A percentile compares a stretch with the other conserved stretches of the same genome.
Evolutionary conservation across 2,113 vertebrate species (phyloP).

Genomic region (Myotis davidii): DNA sequence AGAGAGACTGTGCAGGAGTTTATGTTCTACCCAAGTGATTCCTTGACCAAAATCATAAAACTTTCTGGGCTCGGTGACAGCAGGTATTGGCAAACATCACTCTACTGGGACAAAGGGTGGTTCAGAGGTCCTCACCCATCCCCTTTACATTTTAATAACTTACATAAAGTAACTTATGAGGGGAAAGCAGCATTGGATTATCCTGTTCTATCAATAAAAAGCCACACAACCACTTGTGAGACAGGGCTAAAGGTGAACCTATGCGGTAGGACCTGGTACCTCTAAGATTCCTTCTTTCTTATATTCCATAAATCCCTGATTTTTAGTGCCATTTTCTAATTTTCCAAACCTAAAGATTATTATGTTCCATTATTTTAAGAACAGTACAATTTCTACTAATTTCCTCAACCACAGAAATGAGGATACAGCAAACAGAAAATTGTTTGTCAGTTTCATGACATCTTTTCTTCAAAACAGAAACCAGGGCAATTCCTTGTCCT

Average conservation of each 20-base stretch:
- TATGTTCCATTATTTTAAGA: background rate
- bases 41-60: background rate
- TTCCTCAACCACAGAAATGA: background rate
- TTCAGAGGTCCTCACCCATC: background rate
- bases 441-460: background rate
- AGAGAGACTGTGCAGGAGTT: background rate
- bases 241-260: background rate
- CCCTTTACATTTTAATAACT: background rate
- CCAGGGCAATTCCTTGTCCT: background rate
- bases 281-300: background rate
- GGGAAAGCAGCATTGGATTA: background rate
- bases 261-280: background rate
- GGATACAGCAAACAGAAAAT: background rate
- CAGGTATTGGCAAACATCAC: background rate
- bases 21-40: background rate
- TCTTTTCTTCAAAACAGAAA: conserved; percentile 41
- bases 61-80: background rate
- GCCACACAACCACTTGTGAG: background rate
- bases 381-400: background rate
- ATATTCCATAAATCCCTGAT: background rate
- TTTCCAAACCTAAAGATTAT: conserved; percentile 45
- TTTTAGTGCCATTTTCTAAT: background rate
- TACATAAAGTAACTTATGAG: background rate
- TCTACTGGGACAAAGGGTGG: background rate
- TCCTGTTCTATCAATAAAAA: background rate